phyloP scores from a whole-genome alignment of 53 echinoderm and acorn worm species.

The Luidia sarsii region DNA sequence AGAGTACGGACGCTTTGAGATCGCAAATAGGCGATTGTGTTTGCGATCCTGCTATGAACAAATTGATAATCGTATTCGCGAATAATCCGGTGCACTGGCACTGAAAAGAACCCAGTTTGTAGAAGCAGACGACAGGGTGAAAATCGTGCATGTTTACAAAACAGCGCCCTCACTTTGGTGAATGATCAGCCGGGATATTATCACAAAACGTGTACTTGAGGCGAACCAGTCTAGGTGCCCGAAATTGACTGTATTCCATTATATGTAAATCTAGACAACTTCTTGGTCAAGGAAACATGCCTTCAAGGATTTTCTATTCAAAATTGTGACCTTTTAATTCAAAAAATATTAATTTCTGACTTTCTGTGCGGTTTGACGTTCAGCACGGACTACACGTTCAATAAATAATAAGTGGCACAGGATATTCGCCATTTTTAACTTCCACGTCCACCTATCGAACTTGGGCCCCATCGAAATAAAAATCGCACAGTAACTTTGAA shows the following conservation, averaged over 20 bases:
- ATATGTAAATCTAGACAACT: neutral
- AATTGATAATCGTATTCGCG: too few relatives aligned
- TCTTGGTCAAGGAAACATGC: too few relatives aligned
- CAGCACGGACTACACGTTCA: slow-evolving; percentile 30
- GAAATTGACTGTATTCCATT: neutral
- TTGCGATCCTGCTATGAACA: too few relatives aligned
- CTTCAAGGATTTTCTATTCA: too few relatives aligned
- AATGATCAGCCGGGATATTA: neutral
- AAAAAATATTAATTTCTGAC: neutral
- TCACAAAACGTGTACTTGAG: slow-evolving; percentile 20
- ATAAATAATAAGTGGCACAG: slow-evolving; percentile 23
- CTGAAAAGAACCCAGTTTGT: too few relatives aligned
- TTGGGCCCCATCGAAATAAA: too few relatives aligned
- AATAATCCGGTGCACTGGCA: too few relatives aligned
- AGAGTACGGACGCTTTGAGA: too few relatives aligned
- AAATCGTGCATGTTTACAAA: neutral
- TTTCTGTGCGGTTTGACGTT: neutral
- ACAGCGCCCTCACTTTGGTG: slow-evolving; percentile 37
- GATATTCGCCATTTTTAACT: slow-evolving; percentile 59
- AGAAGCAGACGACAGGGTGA: too few relatives aligned
- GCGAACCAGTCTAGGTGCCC: neutral
- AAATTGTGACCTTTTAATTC: neutral
- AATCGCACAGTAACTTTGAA: slow-evolving; percentile 15
- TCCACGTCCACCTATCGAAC: slow-evolving; percentile 39
- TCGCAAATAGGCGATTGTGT: too few relatives aligned